A percentile compares a stretch with the other conserved stretches of the same genome.
Conservation (phyloP, 2,113 vertebrate species). For the Tachuris rubrigastra region DNA sequence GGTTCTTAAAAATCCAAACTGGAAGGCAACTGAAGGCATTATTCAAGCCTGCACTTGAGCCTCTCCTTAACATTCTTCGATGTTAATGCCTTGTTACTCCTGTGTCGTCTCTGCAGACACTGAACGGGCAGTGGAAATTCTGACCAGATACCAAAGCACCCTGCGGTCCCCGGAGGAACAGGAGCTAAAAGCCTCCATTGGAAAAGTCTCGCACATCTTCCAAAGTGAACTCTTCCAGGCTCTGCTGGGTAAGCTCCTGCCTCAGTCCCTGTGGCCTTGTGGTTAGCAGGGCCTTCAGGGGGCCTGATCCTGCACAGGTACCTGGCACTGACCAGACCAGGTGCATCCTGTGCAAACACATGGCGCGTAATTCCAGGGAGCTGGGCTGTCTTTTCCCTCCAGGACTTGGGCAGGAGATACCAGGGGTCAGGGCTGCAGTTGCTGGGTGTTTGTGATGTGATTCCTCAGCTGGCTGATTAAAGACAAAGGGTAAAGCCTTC, state of each 20-base stretch:
- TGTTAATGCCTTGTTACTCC: background rate
- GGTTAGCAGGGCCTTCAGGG: background rate
- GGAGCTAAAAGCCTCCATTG: slow-evolving; percentile 81
- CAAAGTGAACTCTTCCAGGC: slow-evolving; percentile 87
- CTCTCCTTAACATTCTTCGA: background rate
- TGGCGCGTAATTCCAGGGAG: background rate
- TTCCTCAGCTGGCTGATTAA: background rate
- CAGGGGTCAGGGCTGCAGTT: background rate
- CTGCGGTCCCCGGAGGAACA: slow-evolving; percentile 82
- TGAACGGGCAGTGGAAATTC: slow-evolving; percentile 81
- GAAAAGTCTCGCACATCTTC: slow-evolving; percentile 83
- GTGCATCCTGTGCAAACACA: background rate
- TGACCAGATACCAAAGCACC: slow-evolving; percentile 83
- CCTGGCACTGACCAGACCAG: background rate
- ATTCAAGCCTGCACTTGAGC: background rate
- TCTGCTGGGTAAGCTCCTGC: slow-evolving; percentile 80
- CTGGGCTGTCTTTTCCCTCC: background rate
- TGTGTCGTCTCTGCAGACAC: slow-evolving; percentile 76
- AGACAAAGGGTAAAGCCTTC: background rate
- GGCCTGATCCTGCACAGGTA: background rate
- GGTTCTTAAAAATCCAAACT: background rate
- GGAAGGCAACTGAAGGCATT: background rate
- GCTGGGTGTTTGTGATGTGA: accelerated
- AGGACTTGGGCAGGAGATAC: background rate
- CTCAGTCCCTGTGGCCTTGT: background rate